Conservation (phyloP, 2,113 vertebrate genomes). For the Neogobius melanostomus region DNA sequence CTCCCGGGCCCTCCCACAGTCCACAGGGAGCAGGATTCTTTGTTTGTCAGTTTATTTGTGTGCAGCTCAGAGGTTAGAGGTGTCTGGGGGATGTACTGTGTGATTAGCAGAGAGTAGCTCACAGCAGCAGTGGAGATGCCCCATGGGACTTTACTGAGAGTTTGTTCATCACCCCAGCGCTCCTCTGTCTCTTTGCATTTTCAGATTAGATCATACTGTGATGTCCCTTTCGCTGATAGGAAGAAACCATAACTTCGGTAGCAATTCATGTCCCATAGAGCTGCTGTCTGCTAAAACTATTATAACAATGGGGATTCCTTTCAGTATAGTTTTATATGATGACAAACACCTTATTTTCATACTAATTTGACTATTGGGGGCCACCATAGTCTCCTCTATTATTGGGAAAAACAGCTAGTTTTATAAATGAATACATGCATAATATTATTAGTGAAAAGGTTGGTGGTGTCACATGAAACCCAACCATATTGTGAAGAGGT, state of each 20-base stretch:
- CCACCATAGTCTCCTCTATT: too few relatives aligned
- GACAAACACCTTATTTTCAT: too few relatives aligned
- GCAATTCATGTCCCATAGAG: neutral
- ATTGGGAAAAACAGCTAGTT: too few relatives aligned
- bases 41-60: slow-evolving; percentile 71
- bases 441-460: too few relatives aligned
- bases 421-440: too few relatives aligned
- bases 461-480: too few relatives aligned
- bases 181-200: neutral
- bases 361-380: too few relatives aligned
- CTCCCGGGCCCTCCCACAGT: slow-evolving; percentile 33
- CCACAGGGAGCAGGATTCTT: slow-evolving; percentile 37
- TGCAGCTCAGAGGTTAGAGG: slow-evolving; percentile 48
- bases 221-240: neutral
- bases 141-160: slow-evolving; percentile 16
- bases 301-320: too few relatives aligned
- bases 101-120: slow-evolving; percentile 39
- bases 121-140: slow-evolving; percentile 6
- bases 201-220: neutral
- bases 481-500: neutral
- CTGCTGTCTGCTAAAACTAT: too few relatives aligned
- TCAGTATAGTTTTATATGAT: too few relatives aligned
- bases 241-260: neutral
- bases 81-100: slow-evolving; percentile 46
- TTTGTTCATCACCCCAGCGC: neutral